phyloP scores from a whole-genome alignment of 2,888 invertebrate genomes.

The Anodontia alba region DNA sequence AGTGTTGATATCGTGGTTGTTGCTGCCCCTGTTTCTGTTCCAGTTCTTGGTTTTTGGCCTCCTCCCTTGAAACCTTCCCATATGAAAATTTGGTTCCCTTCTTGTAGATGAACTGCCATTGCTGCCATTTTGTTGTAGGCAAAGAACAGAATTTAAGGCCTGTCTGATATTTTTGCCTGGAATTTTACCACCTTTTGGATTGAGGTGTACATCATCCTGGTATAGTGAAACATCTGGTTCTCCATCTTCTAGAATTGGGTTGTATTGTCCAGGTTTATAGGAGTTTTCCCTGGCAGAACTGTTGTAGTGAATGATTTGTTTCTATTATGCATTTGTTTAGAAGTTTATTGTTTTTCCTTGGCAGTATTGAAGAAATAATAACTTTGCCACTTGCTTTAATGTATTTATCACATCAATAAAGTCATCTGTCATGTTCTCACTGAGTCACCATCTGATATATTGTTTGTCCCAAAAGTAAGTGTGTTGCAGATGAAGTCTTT shows the following conservation, averaged over 20 bases:
- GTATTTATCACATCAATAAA: neutral
- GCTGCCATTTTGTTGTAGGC: neutral
- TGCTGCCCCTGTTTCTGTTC: too few relatives aligned
- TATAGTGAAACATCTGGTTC: neutral
- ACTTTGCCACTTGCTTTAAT: neutral
- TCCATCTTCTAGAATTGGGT: neutral
- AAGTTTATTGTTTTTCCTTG: neutral
- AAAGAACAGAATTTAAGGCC: neutral
- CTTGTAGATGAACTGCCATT: neutral
- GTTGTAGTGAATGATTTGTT: neutral
- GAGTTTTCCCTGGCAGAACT: neutral
- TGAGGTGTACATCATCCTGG: neutral
- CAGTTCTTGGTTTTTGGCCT: too few relatives aligned
- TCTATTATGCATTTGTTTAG: neutral
- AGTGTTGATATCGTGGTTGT: too few relatives aligned
- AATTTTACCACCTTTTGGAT: conserved; percentile 5
- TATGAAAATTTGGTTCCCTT: neutral
- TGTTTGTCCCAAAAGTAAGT: neutral
- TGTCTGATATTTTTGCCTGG: conserved; percentile 1
- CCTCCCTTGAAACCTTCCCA: neutral
- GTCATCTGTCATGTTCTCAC: neutral
- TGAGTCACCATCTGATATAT: neutral
- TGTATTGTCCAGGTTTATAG: neutral
- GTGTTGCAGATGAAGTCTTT: too few relatives aligned
- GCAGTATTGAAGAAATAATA: neutral